Percentiles rank a stretch among this genome's conserved stretches.
These are phyloP conservation scores for Prionace glauca DNA, from an alignment of 2,797 vertebrate species.

Conservation along the genomic window DNA sequence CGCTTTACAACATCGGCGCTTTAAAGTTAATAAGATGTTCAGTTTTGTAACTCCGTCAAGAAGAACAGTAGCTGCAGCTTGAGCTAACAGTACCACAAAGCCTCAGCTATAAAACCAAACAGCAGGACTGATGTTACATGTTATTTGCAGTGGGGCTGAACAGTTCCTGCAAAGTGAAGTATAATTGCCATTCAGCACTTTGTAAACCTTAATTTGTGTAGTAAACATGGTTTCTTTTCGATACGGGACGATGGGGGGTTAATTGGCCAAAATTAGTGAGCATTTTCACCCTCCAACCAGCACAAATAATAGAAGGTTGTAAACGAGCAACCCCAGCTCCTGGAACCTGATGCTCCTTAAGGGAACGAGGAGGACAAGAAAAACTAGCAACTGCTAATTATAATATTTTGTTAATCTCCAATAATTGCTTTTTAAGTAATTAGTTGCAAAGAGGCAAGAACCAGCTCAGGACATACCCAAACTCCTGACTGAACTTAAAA, in stretches of 20 bases:
- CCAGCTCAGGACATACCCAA: background rate
- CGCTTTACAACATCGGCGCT: background rate
- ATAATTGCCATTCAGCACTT: background rate
- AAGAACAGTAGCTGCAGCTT: background rate
- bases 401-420: background rate
- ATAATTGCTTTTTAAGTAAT: background rate
- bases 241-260: background rate
- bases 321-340: too few relatives aligned
- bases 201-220: background rate
- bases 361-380: background rate
- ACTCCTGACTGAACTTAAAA: background rate
- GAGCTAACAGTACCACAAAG: background rate
- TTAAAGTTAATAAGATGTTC: slow-evolving; percentile 23
- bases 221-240: background rate
- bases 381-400: background rate
- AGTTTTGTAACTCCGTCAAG: background rate
- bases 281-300: background rate
- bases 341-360: too few relatives aligned
- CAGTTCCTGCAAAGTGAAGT: background rate
- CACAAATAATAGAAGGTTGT: too few relatives aligned
- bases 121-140: background rate
- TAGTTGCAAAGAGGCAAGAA: background rate
- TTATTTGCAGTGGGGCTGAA: background rate
- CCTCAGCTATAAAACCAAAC: background rate
- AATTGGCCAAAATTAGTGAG: background rate